Evolutionary conservation across 2,888 invertebrate species (phyloP), one percentile per base, ranked within the genome.

Genomic region (Tipula confusa): DNA sequence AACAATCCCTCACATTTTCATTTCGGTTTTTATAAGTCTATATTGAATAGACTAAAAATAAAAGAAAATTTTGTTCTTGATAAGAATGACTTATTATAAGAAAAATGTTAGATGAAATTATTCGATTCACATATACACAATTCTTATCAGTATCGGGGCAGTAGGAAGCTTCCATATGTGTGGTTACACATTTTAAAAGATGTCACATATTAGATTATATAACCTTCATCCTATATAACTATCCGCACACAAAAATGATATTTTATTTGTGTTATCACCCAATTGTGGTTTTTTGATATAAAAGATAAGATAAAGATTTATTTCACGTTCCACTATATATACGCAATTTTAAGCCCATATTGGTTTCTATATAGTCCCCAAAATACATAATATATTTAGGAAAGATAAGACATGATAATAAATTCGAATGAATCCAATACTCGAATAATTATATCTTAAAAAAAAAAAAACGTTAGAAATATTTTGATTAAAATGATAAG

Each of bases 261-360:
- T 48, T 18, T 48, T 3, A 18, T 18, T 64, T 33, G 33, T 11
- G 6, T 33, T 33, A 33, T 33, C 33, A 33, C 11, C 11, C 33
- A 33, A 33, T 33, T 33, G 7, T 33, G 11, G 11, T 33, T 2
- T 33, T 33, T 33, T 64, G 64, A 64, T 64, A 64, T 24, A 7
- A 64, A 24, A 64, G 64, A 64, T 64, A 64, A 64, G 64, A 64
- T 64, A 24, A 64, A 64, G 64, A 64, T 64, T 64, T 64, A 64
- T 18, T 15, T 7, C 3, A 4, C 15, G 43, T 15, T 3, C 64
- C 64, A 24, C n/a, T n/a, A n/a, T n/a, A n/a, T n/a, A n/a, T n/a
- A n/a, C 9, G 24, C 64, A 24, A 64, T 48, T 5, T 31, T 11
- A n/a, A 64, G 9, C 64, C 2, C 24, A 64, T 24, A 64, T 24